Evolutionary conservation across 2,113 vertebrate species (phyloP).

Genomic region (Gopherus evgoodei): DNA sequence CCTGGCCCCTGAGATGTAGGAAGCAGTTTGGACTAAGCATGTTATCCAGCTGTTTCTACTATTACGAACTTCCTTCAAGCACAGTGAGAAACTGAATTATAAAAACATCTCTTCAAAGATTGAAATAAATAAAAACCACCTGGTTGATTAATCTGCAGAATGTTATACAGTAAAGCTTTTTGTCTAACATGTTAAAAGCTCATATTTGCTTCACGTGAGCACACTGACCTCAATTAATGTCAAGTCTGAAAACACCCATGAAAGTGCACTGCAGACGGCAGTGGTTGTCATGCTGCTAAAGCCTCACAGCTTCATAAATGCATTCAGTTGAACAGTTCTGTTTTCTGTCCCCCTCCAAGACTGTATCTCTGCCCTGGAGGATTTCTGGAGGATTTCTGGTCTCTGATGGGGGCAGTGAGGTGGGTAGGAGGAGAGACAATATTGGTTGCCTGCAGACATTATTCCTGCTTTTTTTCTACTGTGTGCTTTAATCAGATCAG

Average conservation of each 20-base stretch:
- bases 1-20: background rate
- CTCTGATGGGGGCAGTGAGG: background rate
- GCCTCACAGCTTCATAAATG: background rate
- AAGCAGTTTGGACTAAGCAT: background rate
- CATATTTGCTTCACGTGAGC: background rate
- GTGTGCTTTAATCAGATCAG: background rate
- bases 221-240: background rate
- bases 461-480: background rate
- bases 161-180: background rate
- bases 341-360: background rate
- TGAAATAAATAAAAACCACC: background rate
- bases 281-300: background rate
- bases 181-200: background rate
- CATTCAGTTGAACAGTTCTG: background rate
- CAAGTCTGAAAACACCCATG: background rate
- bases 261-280: background rate
- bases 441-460: background rate
- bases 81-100: background rate
- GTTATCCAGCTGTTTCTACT: background rate
- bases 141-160: background rate
- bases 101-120: background rate
- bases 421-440: background rate
- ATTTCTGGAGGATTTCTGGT: no score
- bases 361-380: background rate
- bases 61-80: background rate